Percentiles rank a stretch among this genome's conserved stretches.
These are phyloP conservation scores for Chrosomus eos DNA, from an alignment of 2,797 vertebrate genomes.

Conservation along the genomic window DNA sequence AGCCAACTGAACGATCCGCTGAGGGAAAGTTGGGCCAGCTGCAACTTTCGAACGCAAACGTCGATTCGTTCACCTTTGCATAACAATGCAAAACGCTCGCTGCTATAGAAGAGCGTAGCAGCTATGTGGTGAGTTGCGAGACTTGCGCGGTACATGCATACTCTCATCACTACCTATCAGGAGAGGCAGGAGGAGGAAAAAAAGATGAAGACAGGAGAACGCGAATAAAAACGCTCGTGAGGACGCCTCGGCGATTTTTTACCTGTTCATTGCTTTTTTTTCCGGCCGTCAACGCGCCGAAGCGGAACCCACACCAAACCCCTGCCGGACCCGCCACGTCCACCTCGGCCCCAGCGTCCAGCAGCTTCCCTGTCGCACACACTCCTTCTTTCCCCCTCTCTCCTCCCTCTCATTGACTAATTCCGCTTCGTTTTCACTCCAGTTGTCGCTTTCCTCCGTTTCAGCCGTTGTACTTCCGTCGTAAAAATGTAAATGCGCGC, in stretches of 20 bases:
- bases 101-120: conserved; percentile 39
- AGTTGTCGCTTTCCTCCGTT: conserved; percentile 51
- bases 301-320: conserved; percentile 65
- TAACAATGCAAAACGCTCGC: conserved; percentile 27
- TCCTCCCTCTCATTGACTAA: conserved; percentile 61
- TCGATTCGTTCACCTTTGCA: conserved; percentile 22
- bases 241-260: conserved; percentile 46
- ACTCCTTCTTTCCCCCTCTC: conserved; percentile 61
- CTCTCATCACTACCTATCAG: conserved; percentile 38
- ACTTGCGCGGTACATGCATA: conserved; percentile 49
- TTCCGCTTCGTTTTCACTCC: conserved; percentile 59
- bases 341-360: conserved; percentile 75
- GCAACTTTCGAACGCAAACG: conserved; percentile 53
- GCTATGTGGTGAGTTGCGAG: conserved; percentile 11
- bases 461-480: conserved; percentile 56
- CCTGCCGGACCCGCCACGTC: conserved; percentile 82
- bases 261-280: conserved; percentile 75
- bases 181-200: conserved; percentile 23
- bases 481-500: conserved; percentile 59
- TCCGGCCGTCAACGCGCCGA: conserved; percentile 58
- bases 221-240: conserved; percentile 3
- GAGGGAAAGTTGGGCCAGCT: conserved; percentile 53
- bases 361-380: conserved; percentile 66
- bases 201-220: conserved; percentile 41
- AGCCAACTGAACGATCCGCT: conserved; percentile 44